phyloP scores from a whole-genome alignment of 2,888 invertebrate species.

The Galeruca laticollis region DNA sequence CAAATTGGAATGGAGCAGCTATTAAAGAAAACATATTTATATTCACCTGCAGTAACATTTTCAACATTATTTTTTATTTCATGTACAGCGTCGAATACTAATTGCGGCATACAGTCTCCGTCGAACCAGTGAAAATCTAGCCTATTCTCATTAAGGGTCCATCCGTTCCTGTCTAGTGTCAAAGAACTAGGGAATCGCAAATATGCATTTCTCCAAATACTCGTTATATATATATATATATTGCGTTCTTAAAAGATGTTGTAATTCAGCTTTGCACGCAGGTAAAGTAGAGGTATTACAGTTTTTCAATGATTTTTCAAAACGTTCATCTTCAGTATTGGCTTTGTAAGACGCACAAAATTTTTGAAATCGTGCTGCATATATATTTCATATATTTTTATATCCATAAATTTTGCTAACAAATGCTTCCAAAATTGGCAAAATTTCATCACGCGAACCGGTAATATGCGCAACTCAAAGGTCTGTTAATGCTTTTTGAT shows the following conservation, averaged over 20 bases:
- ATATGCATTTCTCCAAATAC: background rate
- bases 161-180: background rate
- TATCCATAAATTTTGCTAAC: conserved; percentile 23
- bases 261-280: background rate
- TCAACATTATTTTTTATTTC: background rate
- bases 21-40: background rate
- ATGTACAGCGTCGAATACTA: background rate
- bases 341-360: conserved; percentile 29
- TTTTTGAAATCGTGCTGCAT: conserved; percentile 23
- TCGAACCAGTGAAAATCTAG: background rate
- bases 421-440: conserved; percentile 20
- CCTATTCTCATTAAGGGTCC: too few species aligned
- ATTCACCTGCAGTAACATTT: background rate
- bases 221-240: too few species aligned
- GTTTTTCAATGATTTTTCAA: background rate
- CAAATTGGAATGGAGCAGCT: background rate
- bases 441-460: conserved; percentile 14
- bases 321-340: background rate
- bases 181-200: background rate
- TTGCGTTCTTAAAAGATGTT: background rate
- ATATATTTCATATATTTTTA: conserved; percentile 24
- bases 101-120: background rate
- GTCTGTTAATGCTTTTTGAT: too few species aligned
- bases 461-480: too few species aligned
- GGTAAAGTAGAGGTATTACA: background rate